Percentiles rank a stretch among this genome's conserved stretches.
These are phyloP conservation scores for Zosterops borbonicus DNA, from an alignment of 2,113 vertebrate species.

Conservation along the genomic window DNA sequence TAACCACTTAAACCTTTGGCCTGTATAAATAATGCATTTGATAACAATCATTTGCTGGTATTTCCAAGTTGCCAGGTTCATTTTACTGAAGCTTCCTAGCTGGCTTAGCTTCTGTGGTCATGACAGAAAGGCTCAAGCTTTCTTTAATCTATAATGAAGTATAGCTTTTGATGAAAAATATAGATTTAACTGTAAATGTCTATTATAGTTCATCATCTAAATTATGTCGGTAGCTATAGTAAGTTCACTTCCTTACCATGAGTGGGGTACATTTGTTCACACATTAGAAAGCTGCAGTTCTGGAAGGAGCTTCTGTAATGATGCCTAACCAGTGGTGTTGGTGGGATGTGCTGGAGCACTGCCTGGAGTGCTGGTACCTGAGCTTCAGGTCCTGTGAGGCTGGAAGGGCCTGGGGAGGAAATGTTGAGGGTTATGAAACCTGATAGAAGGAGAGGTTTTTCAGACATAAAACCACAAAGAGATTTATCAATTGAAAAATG, in stretches of 20 bases:
- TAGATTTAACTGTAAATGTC: not conserved
- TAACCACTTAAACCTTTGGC: not conserved
- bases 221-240: not conserved
- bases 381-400: not conserved
- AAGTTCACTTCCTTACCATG: not conserved
- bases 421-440: not conserved
- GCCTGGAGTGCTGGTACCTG: not conserved
- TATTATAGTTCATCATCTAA: not conserved
- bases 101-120: not conserved
- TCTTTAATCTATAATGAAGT: not conserved
- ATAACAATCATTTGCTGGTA: not conserved
- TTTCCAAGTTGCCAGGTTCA: not conserved
- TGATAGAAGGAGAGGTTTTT: not conserved
- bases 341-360: not conserved
- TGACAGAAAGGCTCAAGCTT: not conserved
- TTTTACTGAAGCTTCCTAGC: not conserved
- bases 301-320: not conserved
- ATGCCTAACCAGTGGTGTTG: fast-evolving
- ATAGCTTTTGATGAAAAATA: not conserved
- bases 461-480: not conserved
- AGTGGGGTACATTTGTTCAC: not conserved
- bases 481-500: not conserved
- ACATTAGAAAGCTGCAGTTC: not conserved
- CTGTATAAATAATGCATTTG: not conserved
- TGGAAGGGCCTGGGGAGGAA: not conserved